Evolutionary conservation across 2,113 vertebrate species (phyloP).

Genomic region (Lagenorhynchus albirostris): DNA sequence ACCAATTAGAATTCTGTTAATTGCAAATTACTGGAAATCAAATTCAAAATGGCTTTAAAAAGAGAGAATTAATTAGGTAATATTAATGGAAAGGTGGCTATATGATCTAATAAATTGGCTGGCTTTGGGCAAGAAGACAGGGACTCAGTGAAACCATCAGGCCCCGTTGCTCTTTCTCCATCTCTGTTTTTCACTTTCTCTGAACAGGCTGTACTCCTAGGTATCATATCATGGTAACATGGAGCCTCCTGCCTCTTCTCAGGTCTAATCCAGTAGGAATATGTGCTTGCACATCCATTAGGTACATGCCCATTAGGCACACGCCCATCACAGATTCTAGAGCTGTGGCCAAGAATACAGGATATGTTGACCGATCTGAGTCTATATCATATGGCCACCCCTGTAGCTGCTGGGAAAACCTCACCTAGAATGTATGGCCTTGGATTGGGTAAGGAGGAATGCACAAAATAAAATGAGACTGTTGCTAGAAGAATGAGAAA

Average conservation of each 20-base stretch:
- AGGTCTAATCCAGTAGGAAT: background rate
- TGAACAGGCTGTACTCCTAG: background rate
- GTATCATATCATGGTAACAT: background rate
- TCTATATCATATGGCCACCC: rapidly evolving
- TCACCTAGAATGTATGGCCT: background rate
- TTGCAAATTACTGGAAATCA: background rate
- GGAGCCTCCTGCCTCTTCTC: background rate
- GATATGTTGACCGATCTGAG: no score
- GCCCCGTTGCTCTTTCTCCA: background rate
- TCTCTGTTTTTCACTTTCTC: background rate
- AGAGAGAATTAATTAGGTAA: background rate
- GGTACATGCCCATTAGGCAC: background rate
- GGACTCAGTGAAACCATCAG: background rate
- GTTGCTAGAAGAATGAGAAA: background rate
- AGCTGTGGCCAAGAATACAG: background rate
- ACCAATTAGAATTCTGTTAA: background rate
- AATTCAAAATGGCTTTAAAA: background rate
- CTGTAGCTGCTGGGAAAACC: background rate
- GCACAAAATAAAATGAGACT: background rate
- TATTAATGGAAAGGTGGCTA: background rate
- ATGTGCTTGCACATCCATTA: background rate
- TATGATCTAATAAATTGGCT: background rate
- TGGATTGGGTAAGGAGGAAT: background rate
- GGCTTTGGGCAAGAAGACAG: background rate
- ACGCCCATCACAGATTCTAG: background rate